A percentile compares a stretch with the other conserved stretches of the same genome.
phyloP scores from a whole-genome alignment of 2,113 vertebrate genomes.

The Saimiri boliviensis region DNA sequence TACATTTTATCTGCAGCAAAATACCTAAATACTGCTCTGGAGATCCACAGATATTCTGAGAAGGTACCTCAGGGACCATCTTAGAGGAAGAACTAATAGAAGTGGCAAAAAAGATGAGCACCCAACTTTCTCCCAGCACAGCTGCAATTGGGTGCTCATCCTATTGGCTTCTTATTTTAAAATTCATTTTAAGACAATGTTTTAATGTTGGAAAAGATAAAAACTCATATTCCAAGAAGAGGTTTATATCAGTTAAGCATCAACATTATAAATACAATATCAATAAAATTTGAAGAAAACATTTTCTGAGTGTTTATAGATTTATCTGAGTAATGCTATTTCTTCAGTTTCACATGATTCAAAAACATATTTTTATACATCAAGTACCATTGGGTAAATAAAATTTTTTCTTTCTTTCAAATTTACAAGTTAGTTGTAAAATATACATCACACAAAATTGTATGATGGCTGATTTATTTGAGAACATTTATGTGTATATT shows the following conservation, averaged over 20 bases:
- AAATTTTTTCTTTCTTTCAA: neutral
- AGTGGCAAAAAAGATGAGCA: no score
- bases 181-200: neutral
- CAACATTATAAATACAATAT: neutral
- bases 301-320: neutral
- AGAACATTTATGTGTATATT: neutral
- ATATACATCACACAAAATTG: neutral
- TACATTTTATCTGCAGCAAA: neutral
- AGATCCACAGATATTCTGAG: neutral
- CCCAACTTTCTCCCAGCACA: neutral
- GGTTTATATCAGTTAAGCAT: neutral
- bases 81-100: neutral
- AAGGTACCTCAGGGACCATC: neutral
- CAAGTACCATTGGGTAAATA: neutral
- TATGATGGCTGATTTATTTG: neutral
- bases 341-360: neutral
- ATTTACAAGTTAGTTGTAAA: neutral
- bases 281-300: neutral
- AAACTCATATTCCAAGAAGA: constrained; percentile 25
- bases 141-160: neutral
- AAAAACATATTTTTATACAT: neutral
- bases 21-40: neutral
- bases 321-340: neutral
- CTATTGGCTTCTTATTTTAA: neutral
- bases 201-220: constrained; percentile 14